phyloP scores from a whole-genome alignment of 2,113 vertebrate species.

The Rhinolophus ferrumequinum region DNA sequence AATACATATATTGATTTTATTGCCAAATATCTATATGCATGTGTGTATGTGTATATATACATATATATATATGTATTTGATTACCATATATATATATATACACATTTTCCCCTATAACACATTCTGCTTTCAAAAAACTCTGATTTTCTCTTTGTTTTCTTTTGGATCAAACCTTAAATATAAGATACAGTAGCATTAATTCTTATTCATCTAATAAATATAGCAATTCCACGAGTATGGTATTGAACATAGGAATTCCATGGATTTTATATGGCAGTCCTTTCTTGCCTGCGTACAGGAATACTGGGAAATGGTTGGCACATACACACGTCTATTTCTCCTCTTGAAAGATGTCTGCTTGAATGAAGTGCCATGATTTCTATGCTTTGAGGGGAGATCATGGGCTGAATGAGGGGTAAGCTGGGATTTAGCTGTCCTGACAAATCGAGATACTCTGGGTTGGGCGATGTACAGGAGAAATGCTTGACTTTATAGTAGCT shows the following conservation, averaged over 20 bases:
- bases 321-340: background rate
- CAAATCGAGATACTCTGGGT: background rate
- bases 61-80: background rate
- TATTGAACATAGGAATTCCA: background rate
- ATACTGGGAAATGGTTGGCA: background rate
- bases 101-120: background rate
- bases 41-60: background rate
- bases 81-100: background rate
- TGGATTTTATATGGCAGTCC: background rate
- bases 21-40: slow-evolving; percentile 2
- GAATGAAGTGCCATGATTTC: background rate
- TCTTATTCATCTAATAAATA: background rate
- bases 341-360: background rate
- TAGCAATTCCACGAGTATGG: background rate
- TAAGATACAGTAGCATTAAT: background rate
- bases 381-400: background rate
- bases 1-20: background rate
- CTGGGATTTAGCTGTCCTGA: background rate
- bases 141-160: slow-evolving; percentile 13
- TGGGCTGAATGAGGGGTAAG: background rate
- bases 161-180: slow-evolving; percentile 22
- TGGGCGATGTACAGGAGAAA: background rate
- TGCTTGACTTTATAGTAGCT: background rate
- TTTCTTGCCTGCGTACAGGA: background rate
- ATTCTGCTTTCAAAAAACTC: background rate